phyloP scores from a whole-genome alignment of 2,113 vertebrate genomes.

The Prolemur simus region DNA sequence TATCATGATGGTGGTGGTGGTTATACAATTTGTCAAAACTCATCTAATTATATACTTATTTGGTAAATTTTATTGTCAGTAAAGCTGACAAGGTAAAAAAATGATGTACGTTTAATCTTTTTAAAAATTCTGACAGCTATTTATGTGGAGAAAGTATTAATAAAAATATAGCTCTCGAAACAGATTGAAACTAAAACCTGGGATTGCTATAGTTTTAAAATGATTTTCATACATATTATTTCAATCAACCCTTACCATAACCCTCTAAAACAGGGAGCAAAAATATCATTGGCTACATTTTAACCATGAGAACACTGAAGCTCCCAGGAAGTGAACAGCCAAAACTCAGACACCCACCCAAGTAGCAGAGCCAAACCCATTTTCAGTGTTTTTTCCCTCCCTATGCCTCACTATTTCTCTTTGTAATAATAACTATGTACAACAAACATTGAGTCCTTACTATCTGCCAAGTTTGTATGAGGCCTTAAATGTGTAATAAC shows the following conservation, averaged over 20 bases:
- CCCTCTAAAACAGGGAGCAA: background rate
- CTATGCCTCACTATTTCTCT: background rate
- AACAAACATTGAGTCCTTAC: background rate
- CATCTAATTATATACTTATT: background rate
- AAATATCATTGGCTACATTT: background rate
- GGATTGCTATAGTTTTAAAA: background rate
- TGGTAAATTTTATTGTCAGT: background rate
- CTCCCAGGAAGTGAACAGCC: background rate
- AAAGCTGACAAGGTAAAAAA: slow-evolving; percentile 16
- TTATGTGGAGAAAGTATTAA: background rate
- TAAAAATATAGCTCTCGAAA: slow-evolving; percentile 32
- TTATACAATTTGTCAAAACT: background rate
- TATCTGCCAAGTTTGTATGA: background rate
- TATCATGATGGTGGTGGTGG: background rate
- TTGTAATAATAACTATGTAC: background rate
- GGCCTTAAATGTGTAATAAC: background rate
- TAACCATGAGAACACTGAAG: background rate
- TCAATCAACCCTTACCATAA: background rate
- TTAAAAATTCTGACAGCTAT: background rate
- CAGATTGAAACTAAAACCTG: slow-evolving; percentile 36
- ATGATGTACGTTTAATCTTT: background rate
- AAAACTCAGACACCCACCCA: background rate
- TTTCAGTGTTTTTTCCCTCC: background rate
- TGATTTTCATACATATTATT: slow-evolving; percentile 16
- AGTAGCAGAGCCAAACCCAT: background rate